Evolutionary conservation across 2,888 invertebrate species (phyloP).

Genomic region (Agriopis aurantiaria): DNA sequence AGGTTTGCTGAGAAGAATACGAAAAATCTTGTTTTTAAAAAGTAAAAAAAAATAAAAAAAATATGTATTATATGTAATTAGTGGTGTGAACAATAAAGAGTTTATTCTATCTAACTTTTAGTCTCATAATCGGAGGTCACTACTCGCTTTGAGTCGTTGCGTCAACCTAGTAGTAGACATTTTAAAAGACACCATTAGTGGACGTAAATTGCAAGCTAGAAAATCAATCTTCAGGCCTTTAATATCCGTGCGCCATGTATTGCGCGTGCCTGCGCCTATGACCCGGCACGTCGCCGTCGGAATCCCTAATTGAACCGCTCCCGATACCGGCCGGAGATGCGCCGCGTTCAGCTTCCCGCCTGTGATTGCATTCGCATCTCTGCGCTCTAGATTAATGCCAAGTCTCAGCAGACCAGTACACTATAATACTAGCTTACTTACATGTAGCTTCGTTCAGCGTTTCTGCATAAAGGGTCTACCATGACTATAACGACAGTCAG

Average conservation of each 20-base stretch:
- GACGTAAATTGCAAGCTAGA: neutral
- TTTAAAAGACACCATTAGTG: neutral
- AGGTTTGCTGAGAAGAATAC: too few species aligned
- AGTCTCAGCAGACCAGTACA: conserved; percentile 50
- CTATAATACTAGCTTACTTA: too few species aligned
- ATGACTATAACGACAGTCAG: neutral
- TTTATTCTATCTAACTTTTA: too few species aligned
- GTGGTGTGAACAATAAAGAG: too few species aligned
- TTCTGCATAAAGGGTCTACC: neutral
- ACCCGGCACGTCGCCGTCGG: conserved; percentile 68
- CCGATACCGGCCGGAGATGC: conserved; percentile 76
- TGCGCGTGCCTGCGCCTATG: conserved; percentile 55
- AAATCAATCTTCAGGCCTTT: conserved; percentile 13
- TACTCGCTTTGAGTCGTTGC: too few species aligned
- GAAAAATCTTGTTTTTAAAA: too few species aligned
- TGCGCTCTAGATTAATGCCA: conserved; percentile 74
- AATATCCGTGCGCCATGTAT: conserved; percentile 16
- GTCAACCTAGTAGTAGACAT: neutral
- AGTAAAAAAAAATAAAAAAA: too few species aligned
- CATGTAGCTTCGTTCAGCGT: neutral
- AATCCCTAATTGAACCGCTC: conserved; percentile 80
- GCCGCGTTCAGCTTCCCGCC: conserved; percentile 79
- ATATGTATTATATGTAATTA: too few species aligned
- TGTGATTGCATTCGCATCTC: conserved; percentile 78
- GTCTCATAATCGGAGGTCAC: too few species aligned